Conservation (phyloP, 2,113 vertebrate genomes). For the Aleadryas rufinucha region DNA sequence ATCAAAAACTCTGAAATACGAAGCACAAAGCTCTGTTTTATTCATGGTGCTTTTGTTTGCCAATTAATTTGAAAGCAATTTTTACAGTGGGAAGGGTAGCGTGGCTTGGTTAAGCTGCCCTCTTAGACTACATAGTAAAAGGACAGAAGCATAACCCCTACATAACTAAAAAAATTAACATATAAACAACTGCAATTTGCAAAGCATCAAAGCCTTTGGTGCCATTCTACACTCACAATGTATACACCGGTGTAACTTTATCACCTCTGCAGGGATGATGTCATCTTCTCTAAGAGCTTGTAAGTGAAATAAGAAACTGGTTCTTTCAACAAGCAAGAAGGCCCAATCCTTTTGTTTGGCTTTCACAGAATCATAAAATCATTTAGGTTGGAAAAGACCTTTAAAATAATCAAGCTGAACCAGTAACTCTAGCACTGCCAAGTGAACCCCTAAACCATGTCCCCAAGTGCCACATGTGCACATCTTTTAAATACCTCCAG, state of each 20-base stretch:
- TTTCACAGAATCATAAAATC: neutral
- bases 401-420: neutral
- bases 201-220: neutral
- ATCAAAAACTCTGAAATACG: neutral
- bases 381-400: neutral
- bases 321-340: neutral
- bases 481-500: neutral
- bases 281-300: neutral
- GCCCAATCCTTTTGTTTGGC: neutral
- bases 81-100: neutral
- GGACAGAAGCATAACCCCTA: neutral
- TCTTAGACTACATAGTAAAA: neutral
- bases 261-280: neutral
- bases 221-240: neutral
- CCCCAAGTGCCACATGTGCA: neutral
- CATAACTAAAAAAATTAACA: neutral
- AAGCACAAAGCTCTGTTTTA: constrained; percentile 35
- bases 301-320: constrained; percentile 38
- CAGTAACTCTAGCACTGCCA: neutral
- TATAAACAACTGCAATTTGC: neutral
- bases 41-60: constrained; percentile 7
- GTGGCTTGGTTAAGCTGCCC: neutral
- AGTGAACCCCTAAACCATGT: neutral
- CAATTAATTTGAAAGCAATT: neutral
- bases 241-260: neutral